Evolutionary conservation across 37 sponge, comb jelly and placozoan species (phyloP).

Genomic region (Cliona cf. orientalis): DNA sequence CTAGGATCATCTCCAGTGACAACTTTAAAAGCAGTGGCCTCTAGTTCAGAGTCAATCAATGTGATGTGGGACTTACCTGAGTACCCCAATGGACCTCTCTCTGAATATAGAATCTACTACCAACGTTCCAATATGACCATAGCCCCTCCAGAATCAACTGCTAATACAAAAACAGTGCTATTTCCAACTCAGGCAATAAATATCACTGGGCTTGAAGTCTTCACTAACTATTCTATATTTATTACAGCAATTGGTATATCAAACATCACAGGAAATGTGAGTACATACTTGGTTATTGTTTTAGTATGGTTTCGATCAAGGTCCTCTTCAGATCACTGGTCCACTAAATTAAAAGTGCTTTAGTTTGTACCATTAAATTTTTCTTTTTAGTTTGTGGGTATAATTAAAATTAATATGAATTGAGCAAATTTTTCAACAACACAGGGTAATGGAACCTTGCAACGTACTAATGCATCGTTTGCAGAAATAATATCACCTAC

Average conservation of each 20-base stretch:
- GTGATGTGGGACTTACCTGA: constrained; percentile 35
- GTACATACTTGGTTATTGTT: not conserved
- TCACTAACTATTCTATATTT: constrained; percentile 31
- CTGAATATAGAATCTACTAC: constrained; percentile 5
- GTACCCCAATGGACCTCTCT: constrained; percentile 37
- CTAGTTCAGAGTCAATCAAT: not conserved
- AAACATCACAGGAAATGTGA: not conserved
- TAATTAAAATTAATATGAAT: no score
- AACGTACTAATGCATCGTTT: no score
- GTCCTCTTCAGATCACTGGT: no score
- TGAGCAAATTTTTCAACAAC: no score
- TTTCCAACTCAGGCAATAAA: no score
- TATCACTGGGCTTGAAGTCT: constrained; percentile 12
- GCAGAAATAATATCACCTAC: no score
- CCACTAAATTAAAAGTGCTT: no score
- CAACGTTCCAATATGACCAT: not conserved
- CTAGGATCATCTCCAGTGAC: constrained; percentile 29
- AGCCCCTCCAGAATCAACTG: not conserved
- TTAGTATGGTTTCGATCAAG: no score
- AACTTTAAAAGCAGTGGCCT: constrained; percentile 9
- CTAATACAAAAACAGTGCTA: not conserved
- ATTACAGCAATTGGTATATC: constrained; percentile 24
- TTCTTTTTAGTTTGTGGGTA: no score
- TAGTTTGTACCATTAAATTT: no score
- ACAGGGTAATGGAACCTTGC: no score